Conservation (phyloP, 2,888 invertebrate species). For the Galeopsomyia nigrocyanea region DNA sequence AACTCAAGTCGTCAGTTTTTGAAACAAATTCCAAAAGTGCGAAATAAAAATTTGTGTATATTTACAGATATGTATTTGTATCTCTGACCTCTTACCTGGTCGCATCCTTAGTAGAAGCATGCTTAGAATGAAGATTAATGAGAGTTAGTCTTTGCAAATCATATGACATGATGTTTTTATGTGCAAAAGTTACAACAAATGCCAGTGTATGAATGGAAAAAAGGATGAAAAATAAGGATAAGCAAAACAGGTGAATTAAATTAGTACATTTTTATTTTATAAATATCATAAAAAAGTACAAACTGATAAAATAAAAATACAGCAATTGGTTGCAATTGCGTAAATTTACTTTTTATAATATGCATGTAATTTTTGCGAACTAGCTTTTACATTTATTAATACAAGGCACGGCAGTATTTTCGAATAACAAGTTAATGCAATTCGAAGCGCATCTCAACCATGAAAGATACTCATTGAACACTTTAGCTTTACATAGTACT, state of each 20-base stretch:
- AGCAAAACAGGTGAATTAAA: conserved; percentile 6
- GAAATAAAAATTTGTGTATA: too few relatives aligned
- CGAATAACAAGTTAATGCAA: too few relatives aligned
- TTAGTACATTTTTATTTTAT: conserved; percentile 28
- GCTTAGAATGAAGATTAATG: conserved; percentile 40
- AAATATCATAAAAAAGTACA: conserved; percentile 10
- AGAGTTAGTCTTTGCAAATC: conserved; percentile 20
- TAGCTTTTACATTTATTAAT: too few relatives aligned
- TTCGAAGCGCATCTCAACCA: too few relatives aligned
- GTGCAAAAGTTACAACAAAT: conserved; percentile 20
- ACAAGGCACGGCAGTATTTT: too few relatives aligned
- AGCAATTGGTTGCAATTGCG: not conserved
- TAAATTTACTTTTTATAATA: too few relatives aligned
- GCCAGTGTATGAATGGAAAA: not conserved
- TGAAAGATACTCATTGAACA: too few relatives aligned
- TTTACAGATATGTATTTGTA: too few relatives aligned
- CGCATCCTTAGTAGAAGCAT: conserved; percentile 55
- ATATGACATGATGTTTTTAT: conserved; percentile 7
- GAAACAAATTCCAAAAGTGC: not conserved
- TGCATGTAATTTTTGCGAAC: too few relatives aligned
- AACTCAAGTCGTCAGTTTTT: not conserved
- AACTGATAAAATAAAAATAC: conserved; percentile 29
- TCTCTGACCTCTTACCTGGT: conserved; percentile 50
- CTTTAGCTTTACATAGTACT: too few relatives aligned
- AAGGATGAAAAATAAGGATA: not conserved